These are phyloP conservation scores for Parasteatoda tepidariorum DNA, from an alignment of 1,140 invertebrate genomes.

Conservation along the genomic window DNA sequence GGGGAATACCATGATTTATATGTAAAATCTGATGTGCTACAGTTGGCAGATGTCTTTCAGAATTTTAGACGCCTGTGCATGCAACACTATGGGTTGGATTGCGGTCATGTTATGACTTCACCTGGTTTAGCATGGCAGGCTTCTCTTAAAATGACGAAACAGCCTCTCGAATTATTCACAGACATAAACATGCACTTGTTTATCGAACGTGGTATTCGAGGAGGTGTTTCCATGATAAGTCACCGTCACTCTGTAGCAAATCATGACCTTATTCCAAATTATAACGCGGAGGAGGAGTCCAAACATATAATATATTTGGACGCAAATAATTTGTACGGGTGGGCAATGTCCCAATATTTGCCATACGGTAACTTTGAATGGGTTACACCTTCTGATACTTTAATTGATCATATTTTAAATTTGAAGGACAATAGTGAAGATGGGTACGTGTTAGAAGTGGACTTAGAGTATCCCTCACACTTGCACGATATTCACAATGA, in stretches of 20 bases:
- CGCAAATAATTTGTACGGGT: slow-evolving; percentile 64
- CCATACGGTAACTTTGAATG: slow-evolving; percentile 51
- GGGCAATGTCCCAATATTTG: slow-evolving; percentile 51
- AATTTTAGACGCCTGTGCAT: slow-evolving; percentile 61
- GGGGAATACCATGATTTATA: slow-evolving; percentile 47
- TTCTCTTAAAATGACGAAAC: neutral
- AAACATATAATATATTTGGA: slow-evolving; percentile 64
- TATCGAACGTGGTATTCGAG: neutral
- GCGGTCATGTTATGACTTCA: neutral
- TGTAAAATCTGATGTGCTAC: slow-evolving; percentile 50
- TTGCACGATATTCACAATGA: slow-evolving; percentile 66
- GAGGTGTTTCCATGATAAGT: neutral
- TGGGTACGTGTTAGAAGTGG: slow-evolving; percentile 63
- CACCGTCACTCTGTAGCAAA: neutral
- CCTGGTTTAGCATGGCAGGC: neutral
- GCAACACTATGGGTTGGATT: slow-evolving; percentile 2
- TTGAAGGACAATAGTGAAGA: slow-evolving; percentile 14
- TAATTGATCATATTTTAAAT: neutral
- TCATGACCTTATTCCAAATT: slow-evolving; percentile 4
- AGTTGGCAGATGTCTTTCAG: slow-evolving; percentile 63
- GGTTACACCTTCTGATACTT: neutral
- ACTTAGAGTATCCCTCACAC: slow-evolving; percentile 63
- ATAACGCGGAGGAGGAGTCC: neutral
- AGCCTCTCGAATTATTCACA: slow-evolving; percentile 14
- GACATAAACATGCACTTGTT: neutral